These are phyloP conservation scores for Rhipidura dahli DNA, from an alignment of 2,113 vertebrate genomes.

Conservation along the genomic window DNA sequence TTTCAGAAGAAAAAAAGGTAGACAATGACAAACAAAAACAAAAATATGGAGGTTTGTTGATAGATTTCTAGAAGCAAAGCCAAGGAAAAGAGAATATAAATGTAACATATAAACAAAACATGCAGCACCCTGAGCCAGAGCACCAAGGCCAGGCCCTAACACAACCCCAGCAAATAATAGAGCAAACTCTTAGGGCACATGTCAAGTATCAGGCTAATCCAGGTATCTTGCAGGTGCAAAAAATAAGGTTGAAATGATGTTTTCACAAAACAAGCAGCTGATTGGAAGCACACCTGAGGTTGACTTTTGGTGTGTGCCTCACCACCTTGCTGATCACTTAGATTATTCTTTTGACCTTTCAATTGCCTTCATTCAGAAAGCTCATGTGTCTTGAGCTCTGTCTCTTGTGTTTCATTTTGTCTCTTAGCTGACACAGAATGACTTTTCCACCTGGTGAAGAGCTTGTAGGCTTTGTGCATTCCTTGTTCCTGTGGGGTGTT, in stretches of 20 bases:
- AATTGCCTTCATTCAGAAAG: neutral
- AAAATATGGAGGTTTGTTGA: neutral
- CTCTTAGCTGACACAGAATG: neutral
- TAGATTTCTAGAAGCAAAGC: neutral
- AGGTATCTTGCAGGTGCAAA: neutral
- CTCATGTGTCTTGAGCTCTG: neutral
- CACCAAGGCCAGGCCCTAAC: neutral
- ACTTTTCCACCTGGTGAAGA: neutral
- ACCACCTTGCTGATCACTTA: neutral
- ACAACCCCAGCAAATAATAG: rapidly evolving
- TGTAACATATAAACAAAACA: rapidly evolving
- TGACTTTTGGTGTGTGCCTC: neutral
- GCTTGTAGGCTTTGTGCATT: neutral
- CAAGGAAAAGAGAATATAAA: neutral
- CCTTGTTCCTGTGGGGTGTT: neutral
- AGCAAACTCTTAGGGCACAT: rapidly evolving
- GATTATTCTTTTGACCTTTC: neutral
- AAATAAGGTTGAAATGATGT: neutral
- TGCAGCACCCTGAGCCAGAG: rapidly evolving
- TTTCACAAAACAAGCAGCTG: neutral
- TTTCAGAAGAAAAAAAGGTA: neutral
- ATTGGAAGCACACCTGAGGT: neutral
- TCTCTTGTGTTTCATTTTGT: neutral
- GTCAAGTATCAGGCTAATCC: neutral
- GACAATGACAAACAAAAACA: neutral